Base-by-base conservation (phyloP, 1,140 invertebrate species). In the Ceratina calcarata region DNA sequence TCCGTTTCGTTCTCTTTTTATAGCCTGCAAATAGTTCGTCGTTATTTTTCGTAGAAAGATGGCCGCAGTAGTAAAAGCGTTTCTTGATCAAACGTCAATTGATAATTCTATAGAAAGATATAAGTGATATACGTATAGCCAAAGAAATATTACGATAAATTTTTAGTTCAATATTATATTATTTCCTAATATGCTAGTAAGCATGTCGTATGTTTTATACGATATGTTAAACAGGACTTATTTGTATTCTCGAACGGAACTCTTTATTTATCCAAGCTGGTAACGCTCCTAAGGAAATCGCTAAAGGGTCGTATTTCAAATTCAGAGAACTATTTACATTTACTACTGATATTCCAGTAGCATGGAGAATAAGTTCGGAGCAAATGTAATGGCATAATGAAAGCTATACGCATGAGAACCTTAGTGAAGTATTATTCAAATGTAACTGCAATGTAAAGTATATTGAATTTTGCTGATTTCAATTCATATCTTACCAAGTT, bases 1-100 rank as follows among this genome's bases (percentile, higher is more conserved):
- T 10, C 7, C 18, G 10, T 8, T 64, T 20, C 37, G 32, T 37
- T 61, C 24, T 20, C 12, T 51, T n/a, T 57, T 65, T 49, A 37
- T n/a, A 20, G 15, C 16, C 37, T 18, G n/a, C 67, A 51, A 72
- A 72, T 27, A 55, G 68, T n/a, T 24, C 15, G 57, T 13, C 24
- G 58, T 65, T 37, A 79, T 74, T 66, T 65, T 66, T 60, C 69
- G 15, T 22, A 7, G 62, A 16, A 55, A 24, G 32, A 66, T 62
- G 24, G 64, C 3, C 13, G 55, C 61, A 86, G 83, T 76, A 73
- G 81, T 86, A 86, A 85, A 86, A 70, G 81, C 83, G 73, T 86
- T 78, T 32, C 70, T 71, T 68, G 78, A 74, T 83, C 81, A 79
- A 67, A 71, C 76, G 49, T 74, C 69, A 24, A 49, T 60, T 37